Conservation (phyloP, 2,888 invertebrate genomes). For the Ormia ochracea region DNA sequence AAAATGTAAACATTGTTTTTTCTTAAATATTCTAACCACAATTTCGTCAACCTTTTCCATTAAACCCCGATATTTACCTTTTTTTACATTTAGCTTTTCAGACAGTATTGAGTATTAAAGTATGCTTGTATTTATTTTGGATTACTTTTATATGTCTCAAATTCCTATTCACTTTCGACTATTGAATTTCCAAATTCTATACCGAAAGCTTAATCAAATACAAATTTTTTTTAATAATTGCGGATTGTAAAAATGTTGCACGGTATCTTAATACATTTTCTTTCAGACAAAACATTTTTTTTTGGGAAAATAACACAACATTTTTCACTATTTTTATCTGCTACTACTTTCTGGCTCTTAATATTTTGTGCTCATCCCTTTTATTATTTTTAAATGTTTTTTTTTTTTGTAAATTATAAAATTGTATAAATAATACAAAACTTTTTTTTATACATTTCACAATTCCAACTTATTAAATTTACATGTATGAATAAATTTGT, state of each 20-base stretch:
- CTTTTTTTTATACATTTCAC: slow-evolving; percentile 17
- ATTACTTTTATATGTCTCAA: no score
- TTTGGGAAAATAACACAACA: neutral
- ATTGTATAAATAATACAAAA: no score
- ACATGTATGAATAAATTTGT: slow-evolving; percentile 1
- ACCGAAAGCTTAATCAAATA: neutral
- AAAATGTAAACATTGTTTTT: slow-evolving; percentile 36
- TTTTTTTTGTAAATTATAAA: neutral
- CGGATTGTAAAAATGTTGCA: neutral
- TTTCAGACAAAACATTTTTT: slow-evolving; percentile 23
- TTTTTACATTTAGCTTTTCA: slow-evolving; percentile 35
- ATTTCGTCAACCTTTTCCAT: neutral
- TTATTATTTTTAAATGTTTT: neutral
- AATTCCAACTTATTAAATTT: slow-evolving; percentile 15
- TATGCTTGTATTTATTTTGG: slow-evolving; percentile 25
- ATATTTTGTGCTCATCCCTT: neutral
- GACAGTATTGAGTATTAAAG: slow-evolving; percentile 28
- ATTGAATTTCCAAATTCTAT: slow-evolving; percentile 42
- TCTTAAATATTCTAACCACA: slow-evolving; percentile 17
- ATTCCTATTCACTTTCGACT: slow-evolving; percentile 5
- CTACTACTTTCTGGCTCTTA: slow-evolving; percentile 1
- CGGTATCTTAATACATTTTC: neutral
- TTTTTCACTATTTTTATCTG: slow-evolving; percentile 2
- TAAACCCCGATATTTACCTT: neutral
- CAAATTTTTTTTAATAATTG: slow-evolving; percentile 13